Evolutionary conservation across 2,113 vertebrate species (phyloP).

Genomic region (Cyanoderma ruficeps): DNA sequence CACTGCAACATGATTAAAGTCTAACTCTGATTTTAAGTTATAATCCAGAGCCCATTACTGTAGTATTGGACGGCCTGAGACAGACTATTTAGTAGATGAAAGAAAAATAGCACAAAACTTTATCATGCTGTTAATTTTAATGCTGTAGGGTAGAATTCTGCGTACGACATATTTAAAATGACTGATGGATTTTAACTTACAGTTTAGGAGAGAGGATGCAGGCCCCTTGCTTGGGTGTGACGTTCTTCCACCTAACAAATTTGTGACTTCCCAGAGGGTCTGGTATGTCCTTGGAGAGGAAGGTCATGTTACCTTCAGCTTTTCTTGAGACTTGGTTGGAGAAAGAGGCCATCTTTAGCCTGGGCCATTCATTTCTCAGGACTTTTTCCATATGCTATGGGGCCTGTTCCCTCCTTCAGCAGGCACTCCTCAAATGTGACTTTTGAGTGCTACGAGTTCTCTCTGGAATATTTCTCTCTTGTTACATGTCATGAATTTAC

Average conservation of each 20-base stretch:
- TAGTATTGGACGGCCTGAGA: not conserved
- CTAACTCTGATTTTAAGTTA: not conserved
- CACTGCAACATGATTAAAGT: conserved; percentile 21
- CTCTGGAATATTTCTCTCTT: not conserved
- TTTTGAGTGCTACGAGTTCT: not conserved
- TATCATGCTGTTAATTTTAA: conserved; percentile 22
- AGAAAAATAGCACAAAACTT: conserved; percentile 17
- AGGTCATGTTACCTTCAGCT: not conserved
- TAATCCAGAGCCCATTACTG: conserved; percentile 5
- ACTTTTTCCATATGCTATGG: not conserved
- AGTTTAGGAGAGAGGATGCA: conserved; percentile 3
- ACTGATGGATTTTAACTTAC: conserved; percentile 25
- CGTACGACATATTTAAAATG: conserved; percentile 19
- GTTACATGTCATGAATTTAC: not conserved
- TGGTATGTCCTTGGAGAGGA: not conserved
- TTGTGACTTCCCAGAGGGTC: not conserved
- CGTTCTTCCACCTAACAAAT: not conserved
- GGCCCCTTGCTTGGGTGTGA: not conserved
- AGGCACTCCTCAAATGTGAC: not conserved
- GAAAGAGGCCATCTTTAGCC: not conserved
- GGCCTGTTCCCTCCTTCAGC: not conserved
- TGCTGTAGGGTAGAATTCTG: conserved; percentile 2
- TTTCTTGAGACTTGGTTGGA: not conserved
- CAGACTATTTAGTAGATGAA: conserved; percentile 3
- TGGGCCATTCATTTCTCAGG: not conserved